Conservation (phyloP, 1,140 invertebrate species). For the Zaprionus gabonicus region DNA sequence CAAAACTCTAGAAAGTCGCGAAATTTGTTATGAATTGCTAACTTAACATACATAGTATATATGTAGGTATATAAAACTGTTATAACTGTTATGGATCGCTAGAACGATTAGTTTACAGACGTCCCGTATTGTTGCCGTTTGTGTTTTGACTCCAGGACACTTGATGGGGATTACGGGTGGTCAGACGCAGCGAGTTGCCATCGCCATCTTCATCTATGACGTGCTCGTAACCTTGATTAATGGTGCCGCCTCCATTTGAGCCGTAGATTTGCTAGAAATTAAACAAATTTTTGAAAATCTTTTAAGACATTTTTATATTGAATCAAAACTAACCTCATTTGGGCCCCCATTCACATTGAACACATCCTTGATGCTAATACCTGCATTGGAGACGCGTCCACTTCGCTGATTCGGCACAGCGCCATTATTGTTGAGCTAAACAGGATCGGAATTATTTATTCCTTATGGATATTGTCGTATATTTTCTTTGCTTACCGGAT, state of each 20-base stretch:
- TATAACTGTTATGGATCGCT: constrained; percentile 12
- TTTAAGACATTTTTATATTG: not conserved
- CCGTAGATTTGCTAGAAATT: constrained; percentile 78
- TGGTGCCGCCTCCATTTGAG: constrained; percentile 85
- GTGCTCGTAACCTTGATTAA: constrained; percentile 87
- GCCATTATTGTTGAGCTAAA: constrained; percentile 78
- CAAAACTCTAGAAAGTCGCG: constrained; percentile 58
- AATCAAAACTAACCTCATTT: constrained; percentile 54
- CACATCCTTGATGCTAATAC: constrained; percentile 87
- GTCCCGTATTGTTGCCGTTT: constrained; percentile 71
- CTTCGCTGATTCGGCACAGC: constrained; percentile 78
- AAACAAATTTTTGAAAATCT: not conserved
- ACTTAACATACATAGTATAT: constrained; percentile 43
- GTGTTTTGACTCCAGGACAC: constrained; percentile 81
- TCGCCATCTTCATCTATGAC: constrained; percentile 86
- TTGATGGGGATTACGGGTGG: constrained; percentile 85
- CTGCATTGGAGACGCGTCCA: constrained; percentile 86
- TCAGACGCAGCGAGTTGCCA: constrained; percentile 86
- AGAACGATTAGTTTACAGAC: constrained; percentile 54
- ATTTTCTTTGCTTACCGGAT: constrained; percentile 58
- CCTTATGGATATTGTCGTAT: not conserved
- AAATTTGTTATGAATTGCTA: constrained; percentile 62
- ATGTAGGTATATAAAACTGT: constrained; percentile 18
- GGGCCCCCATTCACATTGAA: constrained; percentile 86
- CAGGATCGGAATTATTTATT: not conserved